Evolutionary conservation across 2,113 vertebrate genomes (phyloP), one percentile per base, ranked within the genome.

Genomic region (Tinamus guttatus): DNA sequence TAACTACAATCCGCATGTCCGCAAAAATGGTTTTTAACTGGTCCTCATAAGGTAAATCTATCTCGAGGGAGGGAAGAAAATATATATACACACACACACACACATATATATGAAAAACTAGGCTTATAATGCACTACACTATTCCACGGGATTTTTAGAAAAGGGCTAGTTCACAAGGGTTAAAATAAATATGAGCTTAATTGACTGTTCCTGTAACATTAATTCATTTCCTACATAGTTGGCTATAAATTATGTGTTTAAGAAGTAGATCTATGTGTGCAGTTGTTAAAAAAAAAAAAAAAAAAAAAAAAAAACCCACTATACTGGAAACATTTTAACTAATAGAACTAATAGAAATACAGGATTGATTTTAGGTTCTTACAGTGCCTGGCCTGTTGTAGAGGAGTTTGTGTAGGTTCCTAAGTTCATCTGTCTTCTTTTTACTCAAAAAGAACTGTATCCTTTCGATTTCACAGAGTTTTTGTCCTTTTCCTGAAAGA

Each of bases 311-410:
- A 69, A 25, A 8, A 12, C 13, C 41, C 13, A 14, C 60, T 30
- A 5, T 12, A 64, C 38, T 38, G 75, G 10, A 74, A 63, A 71
- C 20, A 52, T 52, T 67, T 81, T 70, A 32, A 81, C 49, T 80
- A 24, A 40, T 20, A 93, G 43, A 86, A 78, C 13, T 25, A 93
- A 68, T 1, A 60, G 36, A 77, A 49, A 65, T 0, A 67, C 7
- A 91, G 84, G 9, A 64, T 2, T 15, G 32, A 75, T 78, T 87
- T 92, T 82, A 93, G 83, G 30, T 70, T 94, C 97, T 98, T 98
- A 99, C 99, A 96, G 99, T 99, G 96, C 99, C 99, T 5, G 98
- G 99, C 45, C 99, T 97, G 97, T 99, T 99, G 91, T 99, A 99
- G 88, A 99, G 97, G 81, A 99, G 98, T 96, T 98, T 98, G 96